These are phyloP conservation scores for Phania funesta DNA, from an alignment of 2,888 invertebrate species.

Conservation along the genomic window DNA sequence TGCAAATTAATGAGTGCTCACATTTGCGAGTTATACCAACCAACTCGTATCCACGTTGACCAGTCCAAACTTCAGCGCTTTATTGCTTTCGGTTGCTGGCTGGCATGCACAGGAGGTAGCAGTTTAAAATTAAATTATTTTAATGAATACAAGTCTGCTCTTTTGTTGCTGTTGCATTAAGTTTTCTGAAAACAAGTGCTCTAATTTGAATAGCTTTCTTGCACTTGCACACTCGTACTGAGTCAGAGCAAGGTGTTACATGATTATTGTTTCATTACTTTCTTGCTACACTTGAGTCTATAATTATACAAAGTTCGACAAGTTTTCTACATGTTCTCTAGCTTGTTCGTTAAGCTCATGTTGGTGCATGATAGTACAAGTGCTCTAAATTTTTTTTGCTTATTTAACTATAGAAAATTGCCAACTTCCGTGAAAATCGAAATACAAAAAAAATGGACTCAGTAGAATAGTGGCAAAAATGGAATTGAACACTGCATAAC, in stretches of 20 bases:
- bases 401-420: conserved; percentile 56
- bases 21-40: neutral
- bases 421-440: conserved; percentile 67
- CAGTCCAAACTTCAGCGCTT: conserved; percentile 20
- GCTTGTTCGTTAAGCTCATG: conserved; percentile 44
- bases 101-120: neutral
- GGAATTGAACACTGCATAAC: conserved; percentile 39
- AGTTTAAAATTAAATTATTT: conserved; percentile 23
- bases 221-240: conserved; percentile 27
- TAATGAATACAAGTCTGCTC: conserved; percentile 19
- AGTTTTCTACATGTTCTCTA: conserved; percentile 60
- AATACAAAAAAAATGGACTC: conserved; percentile 3
- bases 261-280: conserved; percentile 48
- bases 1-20: conserved; percentile 33
- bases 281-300: conserved; percentile 51
- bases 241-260: conserved; percentile 50
- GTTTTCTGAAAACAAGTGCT: conserved; percentile 35
- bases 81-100: neutral
- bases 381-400: conserved; percentile 38
- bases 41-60: conserved; percentile 15
- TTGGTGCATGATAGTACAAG: conserved; percentile 20
- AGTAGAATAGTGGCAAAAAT: conserved; percentile 41
- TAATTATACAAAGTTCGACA: conserved; percentile 64
- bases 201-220: conserved; percentile 42
- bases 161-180: conserved; percentile 1